Percentiles rank a stretch among this genome's conserved stretches.
These are phyloP conservation scores for Brevimyrus niger DNA, from an alignment of 2,113 vertebrate genomes.

Conservation along the genomic window DNA sequence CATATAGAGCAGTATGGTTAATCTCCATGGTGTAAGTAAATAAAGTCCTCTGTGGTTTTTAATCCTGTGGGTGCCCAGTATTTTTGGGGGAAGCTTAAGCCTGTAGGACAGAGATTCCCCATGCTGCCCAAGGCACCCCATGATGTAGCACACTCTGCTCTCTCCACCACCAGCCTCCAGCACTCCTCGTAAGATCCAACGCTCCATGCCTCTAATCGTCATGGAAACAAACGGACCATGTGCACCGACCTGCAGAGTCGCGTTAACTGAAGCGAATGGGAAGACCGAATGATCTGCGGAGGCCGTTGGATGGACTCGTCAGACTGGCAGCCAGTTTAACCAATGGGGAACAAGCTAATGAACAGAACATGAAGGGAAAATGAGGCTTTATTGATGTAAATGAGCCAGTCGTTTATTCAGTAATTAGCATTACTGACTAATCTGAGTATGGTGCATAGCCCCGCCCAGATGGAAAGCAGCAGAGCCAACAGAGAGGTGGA, in stretches of 20 bases:
- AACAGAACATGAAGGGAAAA: background rate
- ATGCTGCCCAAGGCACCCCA: background rate
- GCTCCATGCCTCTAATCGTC: background rate
- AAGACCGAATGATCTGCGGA: background rate
- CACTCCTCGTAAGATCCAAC: background rate
- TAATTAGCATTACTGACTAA: background rate
- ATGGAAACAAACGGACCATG: background rate
- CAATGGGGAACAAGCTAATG: background rate
- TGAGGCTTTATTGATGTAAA: background rate
- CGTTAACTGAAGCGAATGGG: background rate
- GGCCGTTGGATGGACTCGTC: background rate
- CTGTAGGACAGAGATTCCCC: background rate
- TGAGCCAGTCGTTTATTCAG: background rate
- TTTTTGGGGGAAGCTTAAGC: background rate
- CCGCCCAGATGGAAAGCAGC: background rate
- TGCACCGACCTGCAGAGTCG: background rate
- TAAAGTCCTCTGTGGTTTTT: background rate
- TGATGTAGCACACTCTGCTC: background rate
- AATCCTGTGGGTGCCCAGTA: background rate
- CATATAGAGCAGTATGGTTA: background rate
- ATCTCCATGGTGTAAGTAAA: background rate
- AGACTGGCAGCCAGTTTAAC: slow-evolving; percentile 1
- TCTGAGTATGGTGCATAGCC: background rate
- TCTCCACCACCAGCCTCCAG: background rate
- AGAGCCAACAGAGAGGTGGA: background rate